phyloP scores from a whole-genome alignment of 2,113 vertebrate genomes.

The Microcebus jonahi region DNA sequence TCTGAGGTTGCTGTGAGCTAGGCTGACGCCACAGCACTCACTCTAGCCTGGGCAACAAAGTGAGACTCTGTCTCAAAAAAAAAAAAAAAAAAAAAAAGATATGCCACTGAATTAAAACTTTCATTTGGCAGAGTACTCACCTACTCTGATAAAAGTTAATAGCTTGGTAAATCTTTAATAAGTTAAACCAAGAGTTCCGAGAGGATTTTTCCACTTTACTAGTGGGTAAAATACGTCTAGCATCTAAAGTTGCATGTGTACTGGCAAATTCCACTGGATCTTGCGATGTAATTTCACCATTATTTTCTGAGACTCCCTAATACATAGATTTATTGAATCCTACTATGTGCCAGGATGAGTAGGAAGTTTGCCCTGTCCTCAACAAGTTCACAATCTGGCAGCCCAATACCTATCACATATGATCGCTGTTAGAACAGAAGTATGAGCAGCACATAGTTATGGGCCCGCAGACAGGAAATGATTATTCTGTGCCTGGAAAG shows the following conservation, averaged over 20 bases:
- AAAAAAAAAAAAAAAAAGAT: too few relatives aligned
- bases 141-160: background rate
- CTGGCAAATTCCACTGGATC: background rate
- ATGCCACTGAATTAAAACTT: background rate
- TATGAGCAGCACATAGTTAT: background rate
- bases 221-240: too few relatives aligned
- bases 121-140: background rate
- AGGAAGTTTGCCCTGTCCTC: background rate
- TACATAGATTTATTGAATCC: too few relatives aligned
- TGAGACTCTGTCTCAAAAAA: too few relatives aligned
- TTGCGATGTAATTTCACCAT: background rate
- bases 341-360: background rate
- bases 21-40: too few relatives aligned
- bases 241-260: accelerated
- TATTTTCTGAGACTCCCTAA: background rate
- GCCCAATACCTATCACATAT: background rate
- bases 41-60: too few relatives aligned
- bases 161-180: background rate
- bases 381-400: background rate
- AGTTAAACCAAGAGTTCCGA: background rate
- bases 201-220: background rate
- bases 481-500: background rate
- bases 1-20: too few relatives aligned
- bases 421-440: background rate
- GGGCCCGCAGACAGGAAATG: background rate